Percentiles rank a stretch among this genome's conserved stretches.
phyloP scores from a whole-genome alignment of 2,888 invertebrate genomes.

The Morpho achilles region DNA sequence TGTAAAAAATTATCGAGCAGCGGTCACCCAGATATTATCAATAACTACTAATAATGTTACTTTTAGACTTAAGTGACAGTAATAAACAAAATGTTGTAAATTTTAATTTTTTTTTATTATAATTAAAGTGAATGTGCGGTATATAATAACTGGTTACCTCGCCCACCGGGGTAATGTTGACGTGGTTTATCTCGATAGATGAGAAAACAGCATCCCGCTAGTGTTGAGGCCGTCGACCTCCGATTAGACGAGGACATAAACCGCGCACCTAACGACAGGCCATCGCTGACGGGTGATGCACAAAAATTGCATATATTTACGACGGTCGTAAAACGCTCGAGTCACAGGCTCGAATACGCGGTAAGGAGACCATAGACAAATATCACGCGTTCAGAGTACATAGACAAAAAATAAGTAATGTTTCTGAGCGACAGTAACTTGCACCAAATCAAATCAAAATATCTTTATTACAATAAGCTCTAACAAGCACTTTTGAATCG shows the following conservation, averaged over 20 bases:
- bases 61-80: no score
- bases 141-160: no score
- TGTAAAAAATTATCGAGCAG: no score
- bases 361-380: not conserved
- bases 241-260: slow-evolving; percentile 10
- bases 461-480: no score
- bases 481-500: no score
- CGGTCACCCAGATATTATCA: no score
- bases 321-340: slow-evolving; percentile 14
- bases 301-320: slow-evolving; percentile 25
- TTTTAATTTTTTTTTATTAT: no score
- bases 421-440: slow-evolving; percentile 37
- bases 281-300: slow-evolving; percentile 2
- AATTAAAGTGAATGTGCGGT: no score
- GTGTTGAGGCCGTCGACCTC: slow-evolving; percentile 8
- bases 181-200: not conserved
- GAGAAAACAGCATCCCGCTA: slow-evolving; percentile 3
- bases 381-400: not conserved
- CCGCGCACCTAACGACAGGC: slow-evolving; percentile 9
- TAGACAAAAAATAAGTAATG: not conserved
- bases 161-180: no score
- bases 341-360: slow-evolving; percentile 17
- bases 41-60: no score
- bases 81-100: no score
- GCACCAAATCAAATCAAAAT: slow-evolving; percentile 5